phyloP scores from a whole-genome alignment of 2,113 vertebrate genomes.

The Crocuta crocuta region DNA sequence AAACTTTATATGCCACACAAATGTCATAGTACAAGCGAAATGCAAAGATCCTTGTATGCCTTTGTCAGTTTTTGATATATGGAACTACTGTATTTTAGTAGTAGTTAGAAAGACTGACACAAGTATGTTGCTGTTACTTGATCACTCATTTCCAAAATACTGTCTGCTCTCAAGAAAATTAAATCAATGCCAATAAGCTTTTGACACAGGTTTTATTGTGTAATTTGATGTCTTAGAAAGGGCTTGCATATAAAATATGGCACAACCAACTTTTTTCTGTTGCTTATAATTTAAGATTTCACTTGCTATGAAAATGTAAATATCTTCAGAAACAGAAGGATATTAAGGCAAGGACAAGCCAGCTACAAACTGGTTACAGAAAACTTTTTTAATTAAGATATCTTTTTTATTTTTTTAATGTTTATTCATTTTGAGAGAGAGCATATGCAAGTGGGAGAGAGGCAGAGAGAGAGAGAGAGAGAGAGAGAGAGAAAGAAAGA shows the following conservation, averaged over 20 bases:
- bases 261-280: not conserved
- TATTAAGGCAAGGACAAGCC: not conserved
- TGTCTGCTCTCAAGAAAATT: not conserved
- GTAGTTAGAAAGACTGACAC: not conserved
- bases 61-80: not conserved
- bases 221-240: not conserved
- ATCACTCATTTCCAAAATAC: conserved; percentile 21
- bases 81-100: not conserved
- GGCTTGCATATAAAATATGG: not conserved
- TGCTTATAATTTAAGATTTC: not conserved
- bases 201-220: not conserved
- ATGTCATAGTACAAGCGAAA: not conserved
- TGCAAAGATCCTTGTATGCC: not conserved
- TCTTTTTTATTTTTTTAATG: too few species aligned
- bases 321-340: not conserved
- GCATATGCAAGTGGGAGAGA: too few species aligned
- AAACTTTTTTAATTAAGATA: not conserved
- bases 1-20: not conserved
- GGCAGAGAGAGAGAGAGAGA: too few species aligned
- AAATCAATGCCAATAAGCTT: not conserved
- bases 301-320: not conserved
- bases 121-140: not conserved
- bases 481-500: too few species aligned
- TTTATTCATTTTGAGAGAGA: too few species aligned
- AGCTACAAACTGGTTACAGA: not conserved